These are phyloP conservation scores for Caenorhabditis remanei DNA, from an alignment of 1,140 invertebrate species.

Conservation along the genomic window DNA sequence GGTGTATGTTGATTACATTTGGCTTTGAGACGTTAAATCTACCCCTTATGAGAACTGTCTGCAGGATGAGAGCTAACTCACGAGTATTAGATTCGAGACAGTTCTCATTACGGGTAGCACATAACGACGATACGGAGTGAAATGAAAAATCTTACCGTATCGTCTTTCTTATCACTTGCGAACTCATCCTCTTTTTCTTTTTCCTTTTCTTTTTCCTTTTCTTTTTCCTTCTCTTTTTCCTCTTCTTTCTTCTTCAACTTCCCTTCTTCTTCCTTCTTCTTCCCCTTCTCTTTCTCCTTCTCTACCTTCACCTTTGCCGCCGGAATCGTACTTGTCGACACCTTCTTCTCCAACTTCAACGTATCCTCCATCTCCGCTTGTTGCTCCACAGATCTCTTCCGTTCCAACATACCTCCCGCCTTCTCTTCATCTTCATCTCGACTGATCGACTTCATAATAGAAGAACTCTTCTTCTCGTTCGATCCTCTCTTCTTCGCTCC, in stretches of 20 bases:
- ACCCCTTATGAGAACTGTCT: neutral
- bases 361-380: slow-evolving; percentile 17
- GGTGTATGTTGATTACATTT: neutral
- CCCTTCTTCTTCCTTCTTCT: slow-evolving; percentile 1
- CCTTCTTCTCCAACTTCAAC: neutral
- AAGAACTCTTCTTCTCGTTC: neutral
- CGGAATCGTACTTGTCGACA: neutral
- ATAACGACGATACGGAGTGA: no score
- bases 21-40: no score
- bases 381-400: slow-evolving; percentile 12
- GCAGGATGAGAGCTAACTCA: no score
- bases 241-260: slow-evolving; percentile 4
- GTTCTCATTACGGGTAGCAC: no score
- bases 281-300: neutral
- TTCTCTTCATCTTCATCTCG: neutral
- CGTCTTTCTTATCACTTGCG: neutral
- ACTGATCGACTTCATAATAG: neutral
- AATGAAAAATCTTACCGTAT: neutral
- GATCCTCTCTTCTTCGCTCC: slow-evolving; percentile 9
- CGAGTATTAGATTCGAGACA: no score
- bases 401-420: neutral
- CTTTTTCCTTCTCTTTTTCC: slow-evolving; percentile 11
- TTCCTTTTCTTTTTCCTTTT: no score
- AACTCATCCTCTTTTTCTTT: slow-evolving; percentile 35
- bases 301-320: neutral